phyloP scores from a whole-genome alignment of 1,140 invertebrate genomes.

The Caenorhabditis inopinata region DNA sequence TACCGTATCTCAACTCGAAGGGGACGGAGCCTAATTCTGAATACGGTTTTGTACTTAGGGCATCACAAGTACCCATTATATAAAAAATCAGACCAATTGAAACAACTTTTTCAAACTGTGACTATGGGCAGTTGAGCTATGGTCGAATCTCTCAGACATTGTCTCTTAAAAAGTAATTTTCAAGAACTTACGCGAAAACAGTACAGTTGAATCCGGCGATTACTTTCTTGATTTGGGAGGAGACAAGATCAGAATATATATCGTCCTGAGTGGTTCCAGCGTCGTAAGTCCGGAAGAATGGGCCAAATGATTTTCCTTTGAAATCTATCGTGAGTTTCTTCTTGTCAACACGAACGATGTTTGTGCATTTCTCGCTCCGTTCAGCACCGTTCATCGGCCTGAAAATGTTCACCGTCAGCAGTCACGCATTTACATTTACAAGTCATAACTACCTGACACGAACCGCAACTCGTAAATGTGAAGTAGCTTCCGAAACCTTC shows the following conservation, averaged over 20 bases:
- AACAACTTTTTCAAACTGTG: no score
- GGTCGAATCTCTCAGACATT: no score
- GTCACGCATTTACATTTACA: slow-evolving; percentile 12
- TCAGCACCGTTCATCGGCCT: slow-evolving; percentile 79
- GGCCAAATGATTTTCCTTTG: slow-evolving; percentile 74
- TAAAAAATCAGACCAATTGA: no score
- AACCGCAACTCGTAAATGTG: slow-evolving; percentile 83
- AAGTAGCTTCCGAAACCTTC: background rate
- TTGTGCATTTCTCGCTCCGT: slow-evolving; percentile 73
- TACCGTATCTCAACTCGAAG: no score
- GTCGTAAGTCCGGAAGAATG: slow-evolving; percentile 62
- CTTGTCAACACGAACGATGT: slow-evolving; percentile 74
- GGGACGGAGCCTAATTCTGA: no score
- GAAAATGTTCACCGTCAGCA: slow-evolving; percentile 57
- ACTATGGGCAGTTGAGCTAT: no score
- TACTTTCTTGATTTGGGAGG: slow-evolving; percentile 85
- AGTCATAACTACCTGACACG: slow-evolving; percentile 79
- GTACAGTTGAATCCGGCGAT: slow-evolving; percentile 93
- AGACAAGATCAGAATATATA: slow-evolving; percentile 84
- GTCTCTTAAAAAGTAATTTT: no score
- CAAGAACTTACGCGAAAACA: slow-evolving; percentile 83
- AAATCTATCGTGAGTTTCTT: slow-evolving; percentile 75
- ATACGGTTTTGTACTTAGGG: no score
- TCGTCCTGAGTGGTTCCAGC: slow-evolving; percentile 74
- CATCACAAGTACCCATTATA: no score